Evolutionary conservation across 1,140 invertebrate species (phyloP).

Genomic region (Drosophila murphyi): DNA sequence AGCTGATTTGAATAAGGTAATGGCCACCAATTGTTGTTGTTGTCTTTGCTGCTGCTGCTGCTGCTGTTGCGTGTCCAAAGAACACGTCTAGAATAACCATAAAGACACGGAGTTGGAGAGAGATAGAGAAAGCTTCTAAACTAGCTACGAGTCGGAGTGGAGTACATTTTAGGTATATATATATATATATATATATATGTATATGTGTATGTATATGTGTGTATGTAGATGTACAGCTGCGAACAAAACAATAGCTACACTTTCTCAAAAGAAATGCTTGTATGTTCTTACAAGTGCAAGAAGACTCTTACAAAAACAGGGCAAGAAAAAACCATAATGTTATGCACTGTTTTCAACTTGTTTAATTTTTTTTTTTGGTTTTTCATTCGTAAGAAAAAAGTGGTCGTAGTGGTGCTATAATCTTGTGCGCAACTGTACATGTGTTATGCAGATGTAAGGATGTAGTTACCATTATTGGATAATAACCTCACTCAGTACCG

Average conservation of each 20-base stretch:
- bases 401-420: too few relatives aligned
- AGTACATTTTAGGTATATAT: conserved; percentile 48
- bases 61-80: conserved; percentile 1
- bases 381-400: too few relatives aligned
- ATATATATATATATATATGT: conserved; percentile 34
- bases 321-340: too few relatives aligned
- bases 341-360: too few relatives aligned
- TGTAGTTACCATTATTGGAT: conserved; percentile 10
- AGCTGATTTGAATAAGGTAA: conserved; percentile 82
- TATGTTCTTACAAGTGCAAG: too few relatives aligned
- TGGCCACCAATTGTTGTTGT: conserved; percentile 34
- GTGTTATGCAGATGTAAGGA: conserved; percentile 22
- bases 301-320: too few relatives aligned
- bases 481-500: conserved; percentile 50
- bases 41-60: conserved; percentile 11
- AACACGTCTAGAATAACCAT: conserved; percentile 16
- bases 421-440: neutral
- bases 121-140: conserved; percentile 59
- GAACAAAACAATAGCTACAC: too few relatives aligned
- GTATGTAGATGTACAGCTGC: neutral
- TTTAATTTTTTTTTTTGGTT: too few relatives aligned
- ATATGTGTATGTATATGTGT: conserved; percentile 26
- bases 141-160: conserved; percentile 56
- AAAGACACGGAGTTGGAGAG: conserved; percentile 10
- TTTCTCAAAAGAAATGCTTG: too few relatives aligned